A percentile compares a stretch with the other conserved stretches of the same genome.
These are phyloP conservation scores for Zapornia atra DNA, from an alignment of 2,113 vertebrate species.

Conservation along the genomic window DNA sequence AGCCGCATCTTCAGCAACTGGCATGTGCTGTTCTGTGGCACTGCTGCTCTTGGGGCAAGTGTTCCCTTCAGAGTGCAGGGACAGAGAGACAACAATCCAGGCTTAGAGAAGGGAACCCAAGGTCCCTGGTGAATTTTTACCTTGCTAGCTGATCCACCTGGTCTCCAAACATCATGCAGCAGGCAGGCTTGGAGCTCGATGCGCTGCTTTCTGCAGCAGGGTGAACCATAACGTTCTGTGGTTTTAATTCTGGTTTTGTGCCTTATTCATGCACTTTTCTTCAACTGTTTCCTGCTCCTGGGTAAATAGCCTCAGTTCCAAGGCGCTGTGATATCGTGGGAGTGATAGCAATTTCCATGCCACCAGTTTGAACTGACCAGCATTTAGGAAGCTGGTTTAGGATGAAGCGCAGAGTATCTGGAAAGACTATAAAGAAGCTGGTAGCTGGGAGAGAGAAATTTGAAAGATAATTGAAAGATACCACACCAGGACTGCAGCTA, in stretches of 20 bases:
- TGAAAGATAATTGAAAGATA: neutral
- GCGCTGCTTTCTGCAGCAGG: neutral
- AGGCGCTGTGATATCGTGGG: neutral
- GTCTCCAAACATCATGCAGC: neutral
- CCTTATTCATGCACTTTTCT: neutral
- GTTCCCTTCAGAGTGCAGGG: neutral
- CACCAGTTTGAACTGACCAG: no score
- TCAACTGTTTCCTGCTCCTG: neutral
- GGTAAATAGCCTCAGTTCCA: neutral
- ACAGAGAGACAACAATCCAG: neutral
- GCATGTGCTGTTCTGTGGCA: fast-evolving
- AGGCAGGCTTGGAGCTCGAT: fast-evolving
- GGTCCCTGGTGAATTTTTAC: neutral
- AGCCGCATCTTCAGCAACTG: neutral
- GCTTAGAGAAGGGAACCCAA: neutral
- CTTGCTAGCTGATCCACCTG: neutral
- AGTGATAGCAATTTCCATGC: neutral
- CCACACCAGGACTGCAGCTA: fast-evolving
- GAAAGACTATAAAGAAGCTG: neutral
- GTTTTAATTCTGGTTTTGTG: fast-evolving
- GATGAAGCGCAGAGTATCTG: neutral
- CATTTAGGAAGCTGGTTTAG: neutral
- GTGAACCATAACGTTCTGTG: fast-evolving
- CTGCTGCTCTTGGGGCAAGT: neutral
- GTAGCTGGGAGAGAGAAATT: fast-evolving